phyloP scores from a whole-genome alignment of 30 jellyfish, hydroid and myxozoan species.

The Turritopsis rubra region DNA sequence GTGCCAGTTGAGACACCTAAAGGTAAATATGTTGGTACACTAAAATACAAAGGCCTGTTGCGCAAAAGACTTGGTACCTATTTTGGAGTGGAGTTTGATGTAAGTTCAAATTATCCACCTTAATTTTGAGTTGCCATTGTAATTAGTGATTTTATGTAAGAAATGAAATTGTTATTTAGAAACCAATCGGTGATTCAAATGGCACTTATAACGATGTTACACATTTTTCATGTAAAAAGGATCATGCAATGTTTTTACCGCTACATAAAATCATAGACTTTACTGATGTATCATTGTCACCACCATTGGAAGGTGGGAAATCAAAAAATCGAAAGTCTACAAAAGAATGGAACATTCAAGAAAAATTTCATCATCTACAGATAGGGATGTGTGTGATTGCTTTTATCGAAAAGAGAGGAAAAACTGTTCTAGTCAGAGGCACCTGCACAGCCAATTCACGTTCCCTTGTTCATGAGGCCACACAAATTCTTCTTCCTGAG shows the following conservation, averaged over 20 bases:
- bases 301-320: background rate
- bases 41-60: constrained; percentile 19
- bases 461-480: too few species aligned
- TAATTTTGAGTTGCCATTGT: background rate
- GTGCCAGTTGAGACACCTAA: constrained; percentile 19
- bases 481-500: too few species aligned
- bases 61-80: constrained; percentile 17
- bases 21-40: background rate
- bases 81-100: constrained; percentile 45
- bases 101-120: background rate
- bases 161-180: background rate
- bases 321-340: background rate
- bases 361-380: background rate
- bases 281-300: background rate
- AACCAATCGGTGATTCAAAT: background rate
- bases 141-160: too few species aligned
- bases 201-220: background rate
- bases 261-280: background rate
- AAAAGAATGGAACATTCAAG: background rate
- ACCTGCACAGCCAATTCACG: too few species aligned
- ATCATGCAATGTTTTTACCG: background rate
- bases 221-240: background rate
- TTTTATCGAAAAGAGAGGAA: background rate
- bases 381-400: background rate
- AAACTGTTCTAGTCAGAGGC: too few species aligned